A percentile compares a stretch with the other conserved stretches of the same genome.
These are phyloP conservation scores for Rhadina sibilatrix DNA, from an alignment of 2,113 vertebrate genomes.

Conservation along the genomic window DNA sequence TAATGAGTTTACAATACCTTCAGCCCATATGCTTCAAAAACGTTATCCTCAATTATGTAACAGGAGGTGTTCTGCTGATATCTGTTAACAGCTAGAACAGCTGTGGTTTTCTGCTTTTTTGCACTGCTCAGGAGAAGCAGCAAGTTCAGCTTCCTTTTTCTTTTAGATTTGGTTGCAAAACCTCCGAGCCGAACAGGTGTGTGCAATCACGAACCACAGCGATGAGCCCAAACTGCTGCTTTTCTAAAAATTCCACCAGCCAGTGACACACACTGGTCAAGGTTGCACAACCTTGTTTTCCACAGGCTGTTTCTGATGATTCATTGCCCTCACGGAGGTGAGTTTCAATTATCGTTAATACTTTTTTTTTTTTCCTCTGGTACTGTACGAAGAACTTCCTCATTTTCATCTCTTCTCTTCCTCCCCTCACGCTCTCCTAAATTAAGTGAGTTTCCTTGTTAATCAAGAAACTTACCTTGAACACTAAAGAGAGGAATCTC, in stretches of 20 bases:
- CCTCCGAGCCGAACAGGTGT: conserved; percentile 85
- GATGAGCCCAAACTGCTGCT: conserved; percentile 82
- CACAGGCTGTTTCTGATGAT: conserved; percentile 82
- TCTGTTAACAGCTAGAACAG: conserved; percentile 86
- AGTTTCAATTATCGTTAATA: conserved; percentile 79
- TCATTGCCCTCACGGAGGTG: conserved; percentile 81
- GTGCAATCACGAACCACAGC: conserved; percentile 82
- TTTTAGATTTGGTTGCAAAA: conserved; percentile 84
- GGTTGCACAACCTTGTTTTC: conserved; percentile 87
- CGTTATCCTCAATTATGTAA: conserved; percentile 88
- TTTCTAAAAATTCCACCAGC: conserved; percentile 83
- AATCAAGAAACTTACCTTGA: background rate
- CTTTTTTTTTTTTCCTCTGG: conserved; percentile 57
- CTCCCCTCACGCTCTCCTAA: background rate
- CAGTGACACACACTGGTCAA: conserved; percentile 79
- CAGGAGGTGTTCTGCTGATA: conserved; percentile 76
- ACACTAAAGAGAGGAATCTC: background rate
- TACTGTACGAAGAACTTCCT: conserved; percentile 71
- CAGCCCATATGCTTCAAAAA: conserved; percentile 82
- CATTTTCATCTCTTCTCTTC: conserved; percentile 65
- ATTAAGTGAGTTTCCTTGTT: background rate
- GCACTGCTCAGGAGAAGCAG: conserved; percentile 76
- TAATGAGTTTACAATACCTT: conserved; percentile 81
- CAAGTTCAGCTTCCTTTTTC: conserved; percentile 80
- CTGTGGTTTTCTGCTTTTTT: conserved; percentile 86